Evolutionary conservation across 2,113 vertebrate genomes (phyloP).

Genomic region (Ctenodactylus gundi): DNA sequence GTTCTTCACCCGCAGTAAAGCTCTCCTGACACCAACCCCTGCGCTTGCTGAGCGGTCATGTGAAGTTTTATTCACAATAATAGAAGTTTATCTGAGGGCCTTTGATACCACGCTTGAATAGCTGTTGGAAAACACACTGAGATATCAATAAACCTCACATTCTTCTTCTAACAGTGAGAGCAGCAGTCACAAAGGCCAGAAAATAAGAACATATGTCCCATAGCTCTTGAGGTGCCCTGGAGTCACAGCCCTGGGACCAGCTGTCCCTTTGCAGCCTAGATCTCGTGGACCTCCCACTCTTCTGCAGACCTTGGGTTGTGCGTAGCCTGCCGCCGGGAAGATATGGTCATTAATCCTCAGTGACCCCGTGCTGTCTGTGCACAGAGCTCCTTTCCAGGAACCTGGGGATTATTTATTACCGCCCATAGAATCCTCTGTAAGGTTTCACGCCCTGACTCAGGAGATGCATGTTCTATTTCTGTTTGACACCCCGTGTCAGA

Average conservation of each 20-base stretch:
- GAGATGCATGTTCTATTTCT: constrained; percentile 75
- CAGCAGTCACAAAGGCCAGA: not conserved
- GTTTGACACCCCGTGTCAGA: constrained; percentile 72
- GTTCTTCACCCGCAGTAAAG: not conserved
- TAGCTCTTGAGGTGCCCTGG: not conserved
- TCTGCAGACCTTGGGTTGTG: not conserved
- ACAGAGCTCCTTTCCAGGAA: constrained; percentile 64
- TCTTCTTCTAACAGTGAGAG: not conserved
- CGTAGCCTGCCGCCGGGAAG: not conserved
- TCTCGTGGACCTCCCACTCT: constrained; percentile 40
- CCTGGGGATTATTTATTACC: constrained; percentile 62
- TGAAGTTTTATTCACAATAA: not conserved
- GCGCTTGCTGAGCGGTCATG: not conserved
- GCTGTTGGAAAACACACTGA: not conserved
- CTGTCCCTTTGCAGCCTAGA: not conserved
- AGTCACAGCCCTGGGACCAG: not conserved
- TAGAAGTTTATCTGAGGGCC: not conserved
- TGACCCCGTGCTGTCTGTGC: constrained; percentile 42
- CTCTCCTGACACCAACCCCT: not conserved
- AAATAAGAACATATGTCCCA: not conserved
- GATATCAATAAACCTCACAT: not conserved
- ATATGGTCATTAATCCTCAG: constrained; percentile 43
- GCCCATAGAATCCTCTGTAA: constrained; percentile 60
- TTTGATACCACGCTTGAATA: not conserved
- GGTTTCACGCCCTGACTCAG: constrained; percentile 44